A percentile compares a stretch with the other conserved stretches of the same genome.
Evolutionary conservation across 2,797 vertebrate species (phyloP).

Genomic region (Basileuterus tristriatus): DNA sequence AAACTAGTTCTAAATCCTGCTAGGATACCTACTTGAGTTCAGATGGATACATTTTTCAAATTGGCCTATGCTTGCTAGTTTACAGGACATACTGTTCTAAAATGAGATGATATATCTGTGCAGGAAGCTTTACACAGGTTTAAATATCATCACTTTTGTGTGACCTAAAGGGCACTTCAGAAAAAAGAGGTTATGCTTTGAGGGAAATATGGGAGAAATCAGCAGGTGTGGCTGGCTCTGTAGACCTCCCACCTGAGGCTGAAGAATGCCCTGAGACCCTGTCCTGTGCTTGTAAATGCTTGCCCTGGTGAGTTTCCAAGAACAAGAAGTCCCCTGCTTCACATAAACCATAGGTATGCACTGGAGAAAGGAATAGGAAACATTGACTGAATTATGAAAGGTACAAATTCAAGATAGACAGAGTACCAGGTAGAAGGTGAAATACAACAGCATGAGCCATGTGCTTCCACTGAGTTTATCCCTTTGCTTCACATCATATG

Average conservation of each 20-base stretch:
- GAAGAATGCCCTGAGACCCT: neutral
- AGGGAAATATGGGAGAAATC: neutral
- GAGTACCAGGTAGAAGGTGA: neutral
- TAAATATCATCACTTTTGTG: neutral
- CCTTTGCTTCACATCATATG: neutral
- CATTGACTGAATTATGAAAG: accelerated
- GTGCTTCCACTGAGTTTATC: neutral
- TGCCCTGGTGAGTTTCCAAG: neutral
- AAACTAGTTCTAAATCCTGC: neutral
- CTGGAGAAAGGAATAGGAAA: neutral
- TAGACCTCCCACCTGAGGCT: neutral
- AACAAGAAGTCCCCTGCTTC: neutral
- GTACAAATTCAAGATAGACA: neutral
- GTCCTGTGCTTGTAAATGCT: neutral
- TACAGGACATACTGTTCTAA: neutral
- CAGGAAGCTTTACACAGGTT: neutral
- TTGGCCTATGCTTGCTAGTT: neutral
- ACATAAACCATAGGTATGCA: neutral
- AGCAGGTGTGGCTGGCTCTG: neutral
- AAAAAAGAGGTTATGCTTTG: neutral
- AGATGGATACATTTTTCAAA: neutral
- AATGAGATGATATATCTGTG: neutral
- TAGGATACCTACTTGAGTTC: neutral
- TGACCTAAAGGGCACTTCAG: neutral
- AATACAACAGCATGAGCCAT: neutral